Evolutionary conservation across 2,797 vertebrate species (phyloP), one percentile per base, ranked within the genome.

Genomic region (Enteromius unitaeniatus): DNA sequence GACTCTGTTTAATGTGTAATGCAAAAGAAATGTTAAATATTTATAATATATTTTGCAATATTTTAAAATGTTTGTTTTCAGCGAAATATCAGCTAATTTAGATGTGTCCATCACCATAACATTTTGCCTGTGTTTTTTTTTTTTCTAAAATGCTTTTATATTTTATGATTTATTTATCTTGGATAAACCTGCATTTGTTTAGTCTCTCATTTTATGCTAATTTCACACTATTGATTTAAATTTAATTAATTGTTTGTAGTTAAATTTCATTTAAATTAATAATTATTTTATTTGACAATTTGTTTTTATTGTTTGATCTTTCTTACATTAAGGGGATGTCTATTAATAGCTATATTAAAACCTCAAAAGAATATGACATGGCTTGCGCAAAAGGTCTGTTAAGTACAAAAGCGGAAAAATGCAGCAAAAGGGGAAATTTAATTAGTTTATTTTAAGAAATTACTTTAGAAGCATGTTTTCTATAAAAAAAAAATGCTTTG

Each of bases 51-150:
- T 76, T 60, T n/a, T 58, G 58, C 53, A 58, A 76, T 42, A 55
- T 76, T 76, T 76, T 10, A 4, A 26, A 72, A 72, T 26, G 69
- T 47, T 72, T 72, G 42, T 77, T 58, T 75, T 37, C 49, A 40
- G 58, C 1, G 8, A 14, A 77, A 77, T 77, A 53, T 74, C 19
- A 53, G 28, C 19, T 21, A 37, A 53, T 74, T 74, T 53, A 53
- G 53, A 60, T 9, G 13, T 58, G 51, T 40, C 51, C 14, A 17
- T 60, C 34, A 60, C 34, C n/a, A 60, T 26, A 60, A 40, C 31
- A 37, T 37, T 40, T 75, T 73, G 45, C 9, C 26, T 21, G 45
- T 7, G 3, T 2, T n/a, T 69, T n/a, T 37, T 67, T 13, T 11
- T 67, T 15, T 42, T 15, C n/a, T 42, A 42, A 72, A 73, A 73